Base-by-base conservation (phyloP, 2,888 invertebrate species). In the Latrodectus hesperus region DNA sequence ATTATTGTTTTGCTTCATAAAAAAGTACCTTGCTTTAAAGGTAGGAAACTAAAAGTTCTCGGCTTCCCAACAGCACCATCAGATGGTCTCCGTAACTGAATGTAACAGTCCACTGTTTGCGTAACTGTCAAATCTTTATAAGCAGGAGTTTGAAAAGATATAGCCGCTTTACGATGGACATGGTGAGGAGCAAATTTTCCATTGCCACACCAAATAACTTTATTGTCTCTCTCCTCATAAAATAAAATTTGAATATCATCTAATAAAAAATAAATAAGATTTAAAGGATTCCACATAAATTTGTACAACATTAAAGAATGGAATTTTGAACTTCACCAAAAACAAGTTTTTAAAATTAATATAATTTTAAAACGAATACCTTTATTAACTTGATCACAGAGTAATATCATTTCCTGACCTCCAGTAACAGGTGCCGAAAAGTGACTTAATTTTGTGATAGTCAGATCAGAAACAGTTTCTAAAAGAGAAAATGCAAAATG, bases 181-280 rank as follows among this genome's bases (percentile, higher is more conserved):
- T 96, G 95, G 12, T 95, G 94, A 12, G 96, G 96, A 91, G 96
- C 95, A 92, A 97, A 96, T 91, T 96, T 96, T 3, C 96, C 98
- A 89, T 93, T 94, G 73, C 94, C 96, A 93, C 97, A 96, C 98
- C 98, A 98, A 86, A 95, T 93, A 1, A 95, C 91, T 76, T 94
- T 93, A 0, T 95, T 95, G 90, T 95, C 94, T 77, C 94, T 89
- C 92, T 96, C 96, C 93, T 98, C 96, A 92, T 94, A 98, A 93
- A 99, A 98, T 89, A 96, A 94, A 89, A 99, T 95, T 90, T 96
- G 95, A 90, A 98, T 97, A 92, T 98, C 98, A 93, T 98, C 98
- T 93, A 49, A 8, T 78, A 79, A 51, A 52, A 12, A n/a, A 38
- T 38, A 38, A 38, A 38, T 38, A 6, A 6, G 4, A 4, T 38